Base-by-base conservation (phyloP, 2,113 vertebrate species). In the Myxocyprinus asiaticus region DNA sequence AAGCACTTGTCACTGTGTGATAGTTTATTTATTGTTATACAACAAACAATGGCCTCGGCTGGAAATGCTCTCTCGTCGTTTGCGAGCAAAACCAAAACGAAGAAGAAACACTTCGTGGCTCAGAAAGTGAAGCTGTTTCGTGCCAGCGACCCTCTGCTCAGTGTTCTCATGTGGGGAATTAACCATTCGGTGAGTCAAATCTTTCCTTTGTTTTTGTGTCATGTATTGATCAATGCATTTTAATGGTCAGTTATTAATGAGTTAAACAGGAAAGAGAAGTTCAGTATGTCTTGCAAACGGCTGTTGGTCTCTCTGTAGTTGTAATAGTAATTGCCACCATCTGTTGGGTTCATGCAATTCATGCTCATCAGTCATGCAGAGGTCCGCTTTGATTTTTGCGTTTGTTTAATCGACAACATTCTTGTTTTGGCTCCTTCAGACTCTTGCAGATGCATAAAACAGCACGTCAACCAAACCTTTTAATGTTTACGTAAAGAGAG, bases 51-150 rank as follows among this genome's bases (percentile, higher is more conserved):
- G 95, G 96, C 96, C 88, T 94, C 97, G 85, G 95, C 93, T 72
- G 87, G 93, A 88, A 94, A 90, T 90, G 93, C 95, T 87, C 94
- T 92, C 90, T 93, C 95, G 86, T 93, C 94, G 67, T 92, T 98
- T 89, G 97, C 96, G 86, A 98, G 97, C 89, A 98, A 98, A 89
- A 33, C 22, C 22, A 98, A 98, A 94, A 98, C 96, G 79, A 98
- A 98, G 94, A 98, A 98, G 87, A 98, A 98, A 83, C 97, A 98
- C 86, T 98, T 98, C 90, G 96, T 98, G 67, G 96, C 96, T 77
- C 97, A 98, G 91, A 98, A 98, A 94, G 96, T 98, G 90, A 98
- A 98, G 95, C 95, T 98, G 83, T 98, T 98, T 90, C 95, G 97
- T 89, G 95, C 96, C 88, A 98, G 97, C 90, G 97, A 98, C 89